Conservation (phyloP, 1,140 invertebrate genomes). For the Rhagoletis zephyria region DNA sequence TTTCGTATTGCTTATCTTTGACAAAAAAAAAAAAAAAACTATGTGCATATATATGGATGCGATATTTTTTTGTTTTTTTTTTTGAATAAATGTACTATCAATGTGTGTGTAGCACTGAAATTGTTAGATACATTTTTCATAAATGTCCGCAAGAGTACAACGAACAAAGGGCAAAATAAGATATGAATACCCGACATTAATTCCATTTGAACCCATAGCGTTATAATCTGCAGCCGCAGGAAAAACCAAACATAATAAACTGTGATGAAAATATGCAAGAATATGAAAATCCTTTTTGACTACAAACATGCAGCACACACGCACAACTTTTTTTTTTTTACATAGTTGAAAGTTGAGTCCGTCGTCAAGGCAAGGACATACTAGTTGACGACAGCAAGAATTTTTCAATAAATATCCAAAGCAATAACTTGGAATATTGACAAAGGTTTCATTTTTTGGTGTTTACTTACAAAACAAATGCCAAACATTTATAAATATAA, state of each 20-base stretch:
- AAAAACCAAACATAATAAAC: conserved; percentile 45
- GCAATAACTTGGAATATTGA: conserved; percentile 52
- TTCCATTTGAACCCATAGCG: conserved; percentile 32
- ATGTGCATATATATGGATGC: neutral
- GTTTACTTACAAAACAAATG: conserved; percentile 35
- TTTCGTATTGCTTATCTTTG: neutral
- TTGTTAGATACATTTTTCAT: conserved; percentile 40
- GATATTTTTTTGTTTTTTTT: too few species aligned
- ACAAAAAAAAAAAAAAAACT: neutral
- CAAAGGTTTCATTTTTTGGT: conserved; percentile 38
- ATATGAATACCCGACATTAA: conserved; percentile 42
- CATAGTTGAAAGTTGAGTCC: neutral
- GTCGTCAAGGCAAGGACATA: neutral
- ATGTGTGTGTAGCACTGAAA: neutral
- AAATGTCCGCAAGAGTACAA: neutral
- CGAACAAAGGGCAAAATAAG: conserved; percentile 27
- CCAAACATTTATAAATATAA: neutral
- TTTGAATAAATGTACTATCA: neutral
- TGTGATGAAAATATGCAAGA: conserved; percentile 50
- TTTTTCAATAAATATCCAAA: conserved; percentile 53
- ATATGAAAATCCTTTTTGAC: conserved; percentile 46
- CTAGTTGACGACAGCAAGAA: conserved; percentile 41
- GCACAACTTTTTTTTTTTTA: neutral
- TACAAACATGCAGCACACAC: neutral
- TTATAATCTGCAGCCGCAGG: conserved; percentile 42